These are phyloP conservation scores for Drosophila repleta DNA, from an alignment of 1,140 invertebrate genomes.

Conservation along the genomic window DNA sequence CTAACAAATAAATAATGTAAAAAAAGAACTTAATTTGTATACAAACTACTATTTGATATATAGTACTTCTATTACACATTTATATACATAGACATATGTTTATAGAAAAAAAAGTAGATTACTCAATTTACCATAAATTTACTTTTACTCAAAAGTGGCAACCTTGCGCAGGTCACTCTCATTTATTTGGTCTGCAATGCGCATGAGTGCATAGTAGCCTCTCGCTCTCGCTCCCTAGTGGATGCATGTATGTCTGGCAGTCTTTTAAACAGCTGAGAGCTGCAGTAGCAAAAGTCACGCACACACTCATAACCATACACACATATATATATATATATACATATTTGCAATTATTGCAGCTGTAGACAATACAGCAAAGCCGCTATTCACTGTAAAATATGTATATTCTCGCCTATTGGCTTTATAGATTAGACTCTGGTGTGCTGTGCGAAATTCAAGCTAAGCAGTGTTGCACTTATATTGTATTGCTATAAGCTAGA, in stretches of 20 bases:
- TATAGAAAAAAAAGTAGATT: not conserved
- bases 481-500: conserved; percentile 6
- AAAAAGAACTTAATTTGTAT: not conserved
- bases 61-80: too few species aligned
- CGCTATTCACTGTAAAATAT: conserved; percentile 26
- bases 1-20: not conserved
- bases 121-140: conserved; percentile 12
- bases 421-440: conserved; percentile 18
- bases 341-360: conserved; percentile 49
- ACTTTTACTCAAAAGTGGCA: conserved; percentile 38
- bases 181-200: conserved; percentile 35
- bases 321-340: not conserved
- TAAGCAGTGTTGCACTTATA: conserved; percentile 27
- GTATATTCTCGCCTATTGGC: conserved; percentile 13
- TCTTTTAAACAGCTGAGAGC: conserved; percentile 67
- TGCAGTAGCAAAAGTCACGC: conserved; percentile 43
- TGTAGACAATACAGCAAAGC: conserved; percentile 39
- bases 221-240: conserved; percentile 24
- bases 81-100: not conserved
- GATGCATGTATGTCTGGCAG: conserved; percentile 36
- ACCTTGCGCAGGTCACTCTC: conserved; percentile 49
- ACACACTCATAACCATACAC: conserved; percentile 24
- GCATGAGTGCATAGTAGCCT: conserved; percentile 43
- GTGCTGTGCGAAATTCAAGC: conserved; percentile 25
- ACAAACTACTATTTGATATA: not conserved